These are phyloP conservation scores for Solea solea DNA, from an alignment of 2,113 vertebrate species.

Conservation along the genomic window DNA sequence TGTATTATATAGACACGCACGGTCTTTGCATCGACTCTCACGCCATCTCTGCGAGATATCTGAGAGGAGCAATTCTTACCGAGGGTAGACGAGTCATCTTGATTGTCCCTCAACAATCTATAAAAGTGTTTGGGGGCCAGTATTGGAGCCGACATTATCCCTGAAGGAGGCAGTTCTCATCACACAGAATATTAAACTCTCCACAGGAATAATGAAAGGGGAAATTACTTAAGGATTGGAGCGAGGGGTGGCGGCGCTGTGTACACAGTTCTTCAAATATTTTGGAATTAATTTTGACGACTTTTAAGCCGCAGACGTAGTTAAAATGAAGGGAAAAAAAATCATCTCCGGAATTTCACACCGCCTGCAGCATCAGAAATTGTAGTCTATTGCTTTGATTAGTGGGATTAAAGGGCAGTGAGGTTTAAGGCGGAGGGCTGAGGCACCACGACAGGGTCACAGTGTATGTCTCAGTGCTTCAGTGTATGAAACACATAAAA, in stretches of 20 bases:
- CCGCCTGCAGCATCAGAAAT: slow-evolving; percentile 15
- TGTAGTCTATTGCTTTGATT: slow-evolving; percentile 50
- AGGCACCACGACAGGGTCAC: slow-evolving; percentile 26
- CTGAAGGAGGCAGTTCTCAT: slow-evolving; percentile 70
- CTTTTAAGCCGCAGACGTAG: slow-evolving; percentile 29
- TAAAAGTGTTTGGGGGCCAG: slow-evolving; percentile 66
- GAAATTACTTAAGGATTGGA: slow-evolving; percentile 69
- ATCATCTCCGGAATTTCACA: slow-evolving; percentile 22
- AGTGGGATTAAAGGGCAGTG: slow-evolving; percentile 43
- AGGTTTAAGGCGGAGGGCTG: slow-evolving; percentile 30
- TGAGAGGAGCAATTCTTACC: slow-evolving; percentile 49
- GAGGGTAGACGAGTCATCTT: slow-evolving; percentile 51
- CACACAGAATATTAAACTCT: slow-evolving; percentile 75
- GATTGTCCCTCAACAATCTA: slow-evolving; percentile 67
- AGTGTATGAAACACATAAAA: slow-evolving; percentile 2
- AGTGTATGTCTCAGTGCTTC: slow-evolving; percentile 28
- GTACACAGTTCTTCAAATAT: slow-evolving; percentile 55
- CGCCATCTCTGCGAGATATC: slow-evolving; percentile 36
- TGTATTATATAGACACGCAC: slow-evolving; percentile 23
- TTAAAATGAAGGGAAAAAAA: slow-evolving; percentile 12
- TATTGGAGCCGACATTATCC: slow-evolving; percentile 53
- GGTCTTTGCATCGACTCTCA: slow-evolving; percentile 28
- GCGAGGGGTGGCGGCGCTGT: slow-evolving; percentile 49
- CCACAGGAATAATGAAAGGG: slow-evolving; percentile 71
- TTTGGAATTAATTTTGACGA: slow-evolving; percentile 57